A percentile compares a stretch with the other conserved stretches of the same genome.
phyloP scores from a whole-genome alignment of 2,797 vertebrate species.

The Enteromius thamalakanensis region DNA sequence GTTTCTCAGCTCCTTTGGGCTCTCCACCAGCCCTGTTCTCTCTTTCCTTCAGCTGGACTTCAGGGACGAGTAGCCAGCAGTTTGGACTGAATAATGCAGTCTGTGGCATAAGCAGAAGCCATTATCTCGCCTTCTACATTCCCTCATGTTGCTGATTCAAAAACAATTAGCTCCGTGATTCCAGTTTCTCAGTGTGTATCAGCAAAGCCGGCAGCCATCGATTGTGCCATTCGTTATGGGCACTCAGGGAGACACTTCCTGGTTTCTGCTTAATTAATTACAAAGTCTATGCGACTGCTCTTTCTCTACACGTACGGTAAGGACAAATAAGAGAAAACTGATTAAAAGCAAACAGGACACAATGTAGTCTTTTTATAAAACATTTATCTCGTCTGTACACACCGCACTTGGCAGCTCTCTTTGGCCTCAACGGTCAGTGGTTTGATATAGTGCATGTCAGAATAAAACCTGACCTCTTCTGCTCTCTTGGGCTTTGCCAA shows the following conservation, averaged over 20 bases:
- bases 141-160: constrained; percentile 46
- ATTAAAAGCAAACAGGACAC: constrained; percentile 38
- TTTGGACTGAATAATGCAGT: constrained; percentile 44
- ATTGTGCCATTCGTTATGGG: constrained; percentile 27
- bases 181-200: constrained; percentile 43
- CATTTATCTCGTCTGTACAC: constrained; percentile 41
- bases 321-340: constrained; percentile 4
- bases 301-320: background rate
- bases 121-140: constrained; percentile 44
- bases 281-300: constrained; percentile 14
- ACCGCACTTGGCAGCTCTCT: constrained; percentile 27
- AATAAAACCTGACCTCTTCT: constrained; percentile 38
- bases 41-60: constrained; percentile 31
- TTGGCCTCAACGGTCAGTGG: constrained; percentile 39
- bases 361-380: constrained; percentile 10
- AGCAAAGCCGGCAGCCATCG: constrained; percentile 24
- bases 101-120: constrained; percentile 43
- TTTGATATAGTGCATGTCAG: constrained; percentile 46
- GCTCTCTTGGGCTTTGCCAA: constrained; percentile 35
- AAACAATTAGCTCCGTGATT: constrained; percentile 49
- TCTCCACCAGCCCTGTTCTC: constrained; percentile 27
- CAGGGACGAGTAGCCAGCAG: constrained; percentile 39
- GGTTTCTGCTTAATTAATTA: constrained; percentile 24
- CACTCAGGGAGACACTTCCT: constrained; percentile 20
- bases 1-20: constrained; percentile 35